A percentile compares a stretch with the other conserved stretches of the same genome.
These are phyloP conservation scores for Macaca mulatta DNA, from an alignment of 2,113 vertebrate genomes.

Conservation along the genomic window DNA sequence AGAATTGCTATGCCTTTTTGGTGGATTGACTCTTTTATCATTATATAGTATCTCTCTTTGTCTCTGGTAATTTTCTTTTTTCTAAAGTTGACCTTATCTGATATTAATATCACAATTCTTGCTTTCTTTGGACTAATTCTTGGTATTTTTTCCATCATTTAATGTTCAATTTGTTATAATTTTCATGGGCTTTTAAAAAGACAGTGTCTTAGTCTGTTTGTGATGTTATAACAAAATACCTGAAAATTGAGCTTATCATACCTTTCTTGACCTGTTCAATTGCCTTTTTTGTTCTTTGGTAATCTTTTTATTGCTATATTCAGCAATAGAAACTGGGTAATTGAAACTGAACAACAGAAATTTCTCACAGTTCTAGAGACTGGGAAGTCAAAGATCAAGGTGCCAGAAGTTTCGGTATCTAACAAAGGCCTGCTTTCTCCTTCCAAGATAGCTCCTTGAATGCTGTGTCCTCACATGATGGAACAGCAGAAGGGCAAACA, in stretches of 20 bases:
- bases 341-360: not conserved
- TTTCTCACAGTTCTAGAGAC: not conserved
- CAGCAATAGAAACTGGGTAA: not conserved
- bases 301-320: not conserved
- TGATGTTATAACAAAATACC: not conserved
- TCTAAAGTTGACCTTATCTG: not conserved
- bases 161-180: not conserved
- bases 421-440: not conserved
- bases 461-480: not conserved
- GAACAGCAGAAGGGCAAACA: not conserved
- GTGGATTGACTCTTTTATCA: not conserved
- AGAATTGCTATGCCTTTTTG: not conserved
- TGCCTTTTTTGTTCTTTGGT: not conserved
- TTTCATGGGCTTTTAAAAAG: not conserved
- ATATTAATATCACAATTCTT: not conserved
- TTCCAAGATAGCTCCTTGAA: not conserved
- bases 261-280: not conserved
- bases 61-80: not conserved
- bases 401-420: not conserved
- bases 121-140: not conserved
- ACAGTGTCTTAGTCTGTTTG: not conserved
- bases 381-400: not conserved
- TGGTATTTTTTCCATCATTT: not conserved
- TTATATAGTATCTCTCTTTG: not conserved
- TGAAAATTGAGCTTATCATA: not conserved